Evolutionary conservation across 2,888 invertebrate genomes (phyloP), one percentile per base, ranked within the genome.

Genomic region (Rotaria socialis): DNA sequence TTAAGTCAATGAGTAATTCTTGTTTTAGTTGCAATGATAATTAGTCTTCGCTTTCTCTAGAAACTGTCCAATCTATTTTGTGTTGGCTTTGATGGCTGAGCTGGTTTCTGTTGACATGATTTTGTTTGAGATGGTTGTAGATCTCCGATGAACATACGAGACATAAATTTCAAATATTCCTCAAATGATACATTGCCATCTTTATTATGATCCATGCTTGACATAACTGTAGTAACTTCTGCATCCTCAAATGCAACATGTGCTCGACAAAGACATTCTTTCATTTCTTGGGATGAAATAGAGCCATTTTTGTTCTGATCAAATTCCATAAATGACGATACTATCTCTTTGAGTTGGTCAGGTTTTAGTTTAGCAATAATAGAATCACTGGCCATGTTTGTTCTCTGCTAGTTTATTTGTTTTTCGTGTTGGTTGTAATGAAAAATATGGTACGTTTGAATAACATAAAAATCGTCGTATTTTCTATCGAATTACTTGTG

Each of bases 131-230:
- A 2, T n/a, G 4, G 0, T 1, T 43, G 2, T 11, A 10, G 0
- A 24, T 47, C 19, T n/a, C 11, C 80, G 1, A 35, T 6, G 6
- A 8, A 47, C 11, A 47, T 0, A 14, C 19, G 24, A 19, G 24
- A 24, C 80, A 47, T 80, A 47, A 80, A 80, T 22, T 16, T 80
- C 80, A 47, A 47, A 16, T 80, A 80, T 80, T 80, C 80, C 19
- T 80, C 80, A 16, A 5, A 80, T 22, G 80, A n/a, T 24, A 80
- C 43, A 47, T 24, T 47, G 24, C 80, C 80, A 47, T 80, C 80
- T 0, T 10, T 2, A 80, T 80, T 47, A n/a, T 10, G n/a, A n/a
- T 80, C 80, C 80, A 80, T 80, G n/a, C 14, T 80, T 47, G 24
- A 14, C 8, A 80, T 47, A 43, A 47, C 80, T 47, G 11, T 0